Evolutionary conservation across 2,113 vertebrate species (phyloP).

Genomic region (Amphiprion percula): DNA sequence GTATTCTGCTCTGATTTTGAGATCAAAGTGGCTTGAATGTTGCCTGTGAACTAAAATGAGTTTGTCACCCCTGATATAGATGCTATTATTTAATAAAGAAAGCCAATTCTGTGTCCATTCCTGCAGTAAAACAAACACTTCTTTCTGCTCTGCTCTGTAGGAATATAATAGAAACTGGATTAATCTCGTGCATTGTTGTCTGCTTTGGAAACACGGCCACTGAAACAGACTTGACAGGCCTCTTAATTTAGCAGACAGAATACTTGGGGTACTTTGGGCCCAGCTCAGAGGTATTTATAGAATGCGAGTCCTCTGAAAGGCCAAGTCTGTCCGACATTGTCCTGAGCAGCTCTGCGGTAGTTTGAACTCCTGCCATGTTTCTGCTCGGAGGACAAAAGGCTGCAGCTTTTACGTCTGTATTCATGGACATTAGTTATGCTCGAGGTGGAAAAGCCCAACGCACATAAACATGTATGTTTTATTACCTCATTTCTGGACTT

Average conservation of each 20-base stretch:
- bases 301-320: slow-evolving; percentile 26
- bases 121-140: not conserved
- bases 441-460: not conserved
- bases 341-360: not conserved
- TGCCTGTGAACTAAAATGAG: too few species aligned
- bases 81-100: not conserved
- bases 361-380: slow-evolving; percentile 1
- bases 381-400: not conserved
- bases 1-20: too few species aligned
- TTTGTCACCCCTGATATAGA: not conserved
- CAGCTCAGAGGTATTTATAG: slow-evolving; percentile 40
- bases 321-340: not conserved
- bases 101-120: not conserved
- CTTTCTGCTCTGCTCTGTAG: not conserved
- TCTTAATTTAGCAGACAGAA: slow-evolving; percentile 36
- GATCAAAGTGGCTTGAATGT: too few species aligned
- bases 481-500: not conserved
- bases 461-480: not conserved
- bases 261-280: not conserved
- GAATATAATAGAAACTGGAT: slow-evolving; percentile 44
- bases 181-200: slow-evolving; percentile 21
- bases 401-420: not conserved
- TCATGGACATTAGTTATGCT: not conserved
- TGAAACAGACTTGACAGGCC: not conserved
- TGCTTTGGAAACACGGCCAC: slow-evolving; percentile 5